Evolutionary conservation across 2,113 vertebrate species (phyloP), one percentile per base, ranked within the genome.

Genomic region (Boleophthalmus pectinirostris): DNA sequence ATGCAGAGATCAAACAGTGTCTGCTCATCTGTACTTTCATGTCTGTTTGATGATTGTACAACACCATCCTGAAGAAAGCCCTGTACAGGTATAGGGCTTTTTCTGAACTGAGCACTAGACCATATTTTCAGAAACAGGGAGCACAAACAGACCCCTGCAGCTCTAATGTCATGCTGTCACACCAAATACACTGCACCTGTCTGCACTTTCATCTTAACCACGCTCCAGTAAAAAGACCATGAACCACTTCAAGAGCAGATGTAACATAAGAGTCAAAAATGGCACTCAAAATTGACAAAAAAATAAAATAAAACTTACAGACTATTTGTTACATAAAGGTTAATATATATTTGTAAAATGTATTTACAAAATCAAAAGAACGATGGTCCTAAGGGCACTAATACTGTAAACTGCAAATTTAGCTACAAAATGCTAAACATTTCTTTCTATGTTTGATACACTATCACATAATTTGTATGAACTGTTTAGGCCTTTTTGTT

Each of bases 121-220:
- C 43, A 60, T 57, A 45, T 53, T 43, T n/a, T 20, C 51, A 53
- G 49, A 68, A 72, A 56, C 70, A 47, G 38, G 60, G 0, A 49
- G 69, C 4, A 5, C 72, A 68, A 72, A 38, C 67, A 60, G 68
- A 25, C 57, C 54, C 76, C 77, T 43, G 70, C 25, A 18, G 66
- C 61, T 73, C 73, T 67, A 82, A 82, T 70, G 77, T 61, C 73
- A 73, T 18, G 53, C 73, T 79, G 80, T 79, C 73, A 67, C 46
- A 18, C 24, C 45, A 53, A 58, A 76, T 53, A 43, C 14, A 23
- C 60, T 53, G 9, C 49, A 68, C 38, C 47, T 64, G 45, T n/a
- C 33, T 64, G 56, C 29, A 33, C 25, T 61, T 35, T 64, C 61
- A 64, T 38, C 15, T 38, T 21, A n/a, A 64, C 33, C 33, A 38